Evolutionary conservation across 1,140 invertebrate genomes (phyloP).

Genomic region (Pseudomyrmex pallidus): DNA sequence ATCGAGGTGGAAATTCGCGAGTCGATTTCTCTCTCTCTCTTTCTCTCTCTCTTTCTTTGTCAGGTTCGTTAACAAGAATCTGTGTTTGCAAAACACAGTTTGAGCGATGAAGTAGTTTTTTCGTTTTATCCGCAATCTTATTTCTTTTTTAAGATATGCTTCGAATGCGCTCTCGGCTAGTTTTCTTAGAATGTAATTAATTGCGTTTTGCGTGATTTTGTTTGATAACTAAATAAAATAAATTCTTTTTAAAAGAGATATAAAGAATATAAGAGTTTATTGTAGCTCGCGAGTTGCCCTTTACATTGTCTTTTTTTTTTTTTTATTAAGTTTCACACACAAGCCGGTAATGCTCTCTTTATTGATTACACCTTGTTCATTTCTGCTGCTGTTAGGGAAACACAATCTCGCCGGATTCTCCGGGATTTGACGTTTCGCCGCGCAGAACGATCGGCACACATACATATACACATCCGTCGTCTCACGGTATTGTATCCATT

Average conservation of each 20-base stretch:
- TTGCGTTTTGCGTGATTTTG: neutral
- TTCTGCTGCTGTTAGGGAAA: neutral
- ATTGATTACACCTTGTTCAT: neutral
- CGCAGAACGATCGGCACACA: slow-evolving; percentile 23
- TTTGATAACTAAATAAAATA: too few species aligned
- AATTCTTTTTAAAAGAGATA: too few species aligned
- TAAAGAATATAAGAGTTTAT: too few species aligned
- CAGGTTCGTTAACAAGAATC: slow-evolving; percentile 8
- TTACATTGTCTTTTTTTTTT: neutral
- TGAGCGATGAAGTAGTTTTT: neutral
- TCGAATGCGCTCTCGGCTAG: too few species aligned
- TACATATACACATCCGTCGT: neutral
- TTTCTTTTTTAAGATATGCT: neutral
- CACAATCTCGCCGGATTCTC: neutral
- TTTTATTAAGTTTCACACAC: neutral
- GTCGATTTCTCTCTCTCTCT: neutral
- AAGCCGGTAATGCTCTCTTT: too few species aligned
- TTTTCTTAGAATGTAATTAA: neutral
- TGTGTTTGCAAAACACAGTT: neutral
- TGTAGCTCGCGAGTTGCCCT: too few species aligned
- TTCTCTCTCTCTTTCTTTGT: too few species aligned
- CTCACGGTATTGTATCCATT: slow-evolving; percentile 37
- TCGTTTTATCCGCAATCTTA: neutral
- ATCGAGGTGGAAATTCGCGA: slow-evolving; percentile 38
- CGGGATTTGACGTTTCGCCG: neutral